Evolutionary conservation across 2,888 invertebrate genomes (phyloP), one percentile per base, ranked within the genome.

Genomic region (Elysia crispata): DNA sequence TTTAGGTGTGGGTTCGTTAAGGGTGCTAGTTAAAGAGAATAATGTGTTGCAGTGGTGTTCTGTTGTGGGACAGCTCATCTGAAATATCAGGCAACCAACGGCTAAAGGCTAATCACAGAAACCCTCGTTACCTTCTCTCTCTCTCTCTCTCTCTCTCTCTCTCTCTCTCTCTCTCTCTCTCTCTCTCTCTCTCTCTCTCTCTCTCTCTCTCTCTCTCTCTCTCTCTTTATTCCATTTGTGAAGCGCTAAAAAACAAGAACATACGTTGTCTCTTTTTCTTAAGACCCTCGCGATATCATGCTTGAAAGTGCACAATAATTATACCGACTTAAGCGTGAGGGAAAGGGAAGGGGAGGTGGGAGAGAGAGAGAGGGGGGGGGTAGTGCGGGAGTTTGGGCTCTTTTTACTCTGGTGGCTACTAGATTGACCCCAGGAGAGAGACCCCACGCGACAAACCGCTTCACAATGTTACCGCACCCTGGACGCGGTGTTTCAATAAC

Each of bases 111-210:
- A n/a, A n/a, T n/a, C n/a, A n/a, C n/a, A n/a, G n/a, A n/a, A n/a
- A n/a, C n/a, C n/a, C n/a, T n/a, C n/a, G n/a, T n/a, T n/a, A n/a
- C n/a, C 41, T 41, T 41, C 41, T 3, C 41, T 41, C 41, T 11
- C 3, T 11, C 41, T 41, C 74, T 57, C 74, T 28, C 74, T 57
- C 74, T 13, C 74, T 30, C 74, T 28, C 74, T 49, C 73, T 49
- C 54, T 25, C 73, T 25, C 73, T 49, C 73, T 60, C 30, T 28
- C 73, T 74, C 28, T 57, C 74, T 54, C 25, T 72, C 41, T 49
- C 41, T 28, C 74, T 57, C 74, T 28, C 74, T 57, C 74, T 13
- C 74, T 30, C 74, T 28, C 74, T 49, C 73, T 49, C 54, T 25
- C 73, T 25, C 73, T 49, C 73, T 60, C 30, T 28, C 73, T 74